Conservation (phyloP, 2,113 vertebrate species). For the Atherinomorus stipes region DNA sequence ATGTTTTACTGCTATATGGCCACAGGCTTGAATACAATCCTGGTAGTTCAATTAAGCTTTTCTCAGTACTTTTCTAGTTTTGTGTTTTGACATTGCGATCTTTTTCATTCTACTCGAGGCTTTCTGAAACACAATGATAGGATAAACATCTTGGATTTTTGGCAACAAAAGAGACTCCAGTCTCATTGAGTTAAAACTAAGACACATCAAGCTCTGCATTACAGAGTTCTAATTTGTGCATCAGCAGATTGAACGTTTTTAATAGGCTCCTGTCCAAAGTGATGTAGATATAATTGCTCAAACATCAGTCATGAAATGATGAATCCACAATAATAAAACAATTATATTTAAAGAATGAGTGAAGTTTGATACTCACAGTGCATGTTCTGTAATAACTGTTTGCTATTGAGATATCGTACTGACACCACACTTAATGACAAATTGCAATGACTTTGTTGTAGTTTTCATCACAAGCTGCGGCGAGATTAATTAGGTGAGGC, state of each 20-base stretch:
- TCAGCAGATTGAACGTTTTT: constrained; percentile 30
- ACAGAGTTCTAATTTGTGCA: constrained; percentile 26
- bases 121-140: constrained; percentile 21
- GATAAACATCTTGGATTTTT: constrained; percentile 32
- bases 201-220: constrained; percentile 22
- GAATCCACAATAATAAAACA: constrained; percentile 32
- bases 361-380: constrained; percentile 21
- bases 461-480: constrained; percentile 51
- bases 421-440: constrained; percentile 44
- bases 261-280: constrained; percentile 37
- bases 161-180: constrained; percentile 31
- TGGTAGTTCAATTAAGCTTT: constrained; percentile 55
- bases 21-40: constrained; percentile 45
- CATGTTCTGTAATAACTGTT: constrained; percentile 21
- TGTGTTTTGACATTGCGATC: constrained; percentile 36
- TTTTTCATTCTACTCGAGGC: constrained; percentile 39
- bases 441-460: constrained; percentile 44
- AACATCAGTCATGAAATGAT: constrained; percentile 22
- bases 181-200: constrained; percentile 31
- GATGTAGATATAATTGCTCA: constrained; percentile 48
- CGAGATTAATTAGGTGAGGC: constrained; percentile 37
- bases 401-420: constrained; percentile 17
- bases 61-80: constrained; percentile 36
- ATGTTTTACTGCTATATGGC: constrained; percentile 45
- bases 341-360: constrained; percentile 33